Percentiles rank a stretch among this genome's conserved stretches.
Evolutionary conservation across 92 coral and sea anemone genomes (phyloP).

Genomic region (Phenganax stokvisi): DNA sequence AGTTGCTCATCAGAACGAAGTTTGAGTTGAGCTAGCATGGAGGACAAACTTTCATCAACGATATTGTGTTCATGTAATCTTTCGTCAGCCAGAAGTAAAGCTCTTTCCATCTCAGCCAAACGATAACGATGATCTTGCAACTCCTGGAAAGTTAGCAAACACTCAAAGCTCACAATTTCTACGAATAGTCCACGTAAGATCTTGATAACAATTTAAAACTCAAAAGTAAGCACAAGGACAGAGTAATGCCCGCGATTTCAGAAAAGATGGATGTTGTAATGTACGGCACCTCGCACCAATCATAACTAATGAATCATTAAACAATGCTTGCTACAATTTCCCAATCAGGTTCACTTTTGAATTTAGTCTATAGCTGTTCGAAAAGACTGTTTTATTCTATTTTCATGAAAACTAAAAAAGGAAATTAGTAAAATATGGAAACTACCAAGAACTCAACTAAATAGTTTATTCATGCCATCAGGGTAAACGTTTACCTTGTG

Average conservation of each 20-base stretch:
- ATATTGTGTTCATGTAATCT: constrained; percentile 90
- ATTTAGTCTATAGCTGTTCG: too few species aligned
- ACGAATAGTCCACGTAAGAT: not conserved
- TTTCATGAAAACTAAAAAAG: too few species aligned
- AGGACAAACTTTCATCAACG: constrained; percentile 87
- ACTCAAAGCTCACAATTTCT: not conserved
- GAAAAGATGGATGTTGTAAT: too few species aligned
- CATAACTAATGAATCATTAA: too few species aligned
- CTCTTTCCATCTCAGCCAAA: constrained; percentile 77
- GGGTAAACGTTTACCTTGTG: constrained; percentile 55
- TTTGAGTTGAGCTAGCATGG: constrained; percentile 88
- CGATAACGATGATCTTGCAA: constrained; percentile 77
- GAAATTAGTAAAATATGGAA: too few species aligned
- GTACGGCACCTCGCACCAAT: too few species aligned
- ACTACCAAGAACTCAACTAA: too few species aligned
- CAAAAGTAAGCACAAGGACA: not conserved
- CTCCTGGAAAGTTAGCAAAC: constrained; percentile 47
- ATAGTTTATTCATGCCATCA: not conserved
- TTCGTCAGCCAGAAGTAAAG: constrained; percentile 76
- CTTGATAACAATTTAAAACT: not conserved
- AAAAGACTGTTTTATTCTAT: too few species aligned
- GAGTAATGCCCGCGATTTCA: not conserved
- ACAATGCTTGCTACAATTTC: too few species aligned
- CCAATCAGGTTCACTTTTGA: too few species aligned
- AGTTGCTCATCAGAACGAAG: constrained; percentile 80